phyloP scores from a whole-genome alignment of 2,113 vertebrate species.

The Xenopus laevis region DNA sequence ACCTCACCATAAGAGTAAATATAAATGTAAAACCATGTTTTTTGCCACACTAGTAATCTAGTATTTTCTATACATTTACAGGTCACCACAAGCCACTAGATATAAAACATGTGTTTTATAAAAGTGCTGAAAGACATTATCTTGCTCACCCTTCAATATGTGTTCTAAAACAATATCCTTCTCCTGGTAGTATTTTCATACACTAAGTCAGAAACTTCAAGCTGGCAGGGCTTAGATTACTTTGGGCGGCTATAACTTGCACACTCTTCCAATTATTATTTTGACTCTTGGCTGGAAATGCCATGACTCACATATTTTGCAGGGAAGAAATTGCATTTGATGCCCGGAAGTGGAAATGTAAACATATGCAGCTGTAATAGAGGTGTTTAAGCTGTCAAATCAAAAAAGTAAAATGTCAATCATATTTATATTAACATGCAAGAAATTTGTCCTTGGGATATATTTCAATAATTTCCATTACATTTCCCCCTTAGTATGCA shows the following conservation, averaged over 20 bases:
- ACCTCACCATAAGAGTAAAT: too few relatives aligned
- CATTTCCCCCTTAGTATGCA: constrained; percentile 17
- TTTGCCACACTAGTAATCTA: too few relatives aligned
- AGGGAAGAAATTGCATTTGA: constrained; percentile 25
- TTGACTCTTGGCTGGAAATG: constrained; percentile 31
- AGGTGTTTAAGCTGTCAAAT: constrained; percentile 36
- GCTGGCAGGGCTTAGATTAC: not conserved
- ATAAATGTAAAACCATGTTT: too few relatives aligned
- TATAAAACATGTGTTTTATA: too few relatives aligned
- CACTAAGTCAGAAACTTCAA: not conserved
- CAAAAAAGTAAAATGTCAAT: constrained; percentile 31
- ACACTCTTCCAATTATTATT: constrained; percentile 9
- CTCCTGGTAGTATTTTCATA: not conserved
- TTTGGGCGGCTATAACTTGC: not conserved
- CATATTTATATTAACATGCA: constrained; percentile 30
- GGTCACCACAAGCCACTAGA: too few relatives aligned
- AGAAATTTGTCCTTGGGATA: constrained; percentile 27
- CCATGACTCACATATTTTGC: constrained; percentile 1
- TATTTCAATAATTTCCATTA: constrained; percentile 22
- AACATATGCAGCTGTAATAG: constrained; percentile 34
- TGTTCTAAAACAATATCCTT: not conserved
- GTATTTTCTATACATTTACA: too few relatives aligned
- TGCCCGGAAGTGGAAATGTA: constrained; percentile 35
- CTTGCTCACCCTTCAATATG: not conserved
- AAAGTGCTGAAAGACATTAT: not conserved